Evolutionary conservation across 2,888 invertebrate species (phyloP).

Genomic region (Panzeria rudis): DNA sequence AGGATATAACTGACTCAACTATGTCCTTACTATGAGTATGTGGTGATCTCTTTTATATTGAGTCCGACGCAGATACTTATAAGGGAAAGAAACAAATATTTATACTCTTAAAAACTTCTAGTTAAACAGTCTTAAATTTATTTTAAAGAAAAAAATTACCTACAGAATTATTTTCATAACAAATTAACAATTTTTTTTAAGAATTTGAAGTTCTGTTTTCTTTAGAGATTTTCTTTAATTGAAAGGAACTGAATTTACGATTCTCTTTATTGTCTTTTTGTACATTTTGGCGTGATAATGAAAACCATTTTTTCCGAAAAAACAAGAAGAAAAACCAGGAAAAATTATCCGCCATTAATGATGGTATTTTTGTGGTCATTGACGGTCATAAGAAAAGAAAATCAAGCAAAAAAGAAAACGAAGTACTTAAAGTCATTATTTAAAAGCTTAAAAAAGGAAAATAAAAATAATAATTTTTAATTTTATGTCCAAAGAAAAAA

Average conservation of each 20-base stretch:
- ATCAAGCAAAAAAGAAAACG: background rate
- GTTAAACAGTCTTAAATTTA: background rate
- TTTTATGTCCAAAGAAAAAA: background rate
- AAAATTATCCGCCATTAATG: slow-evolving; percentile 41
- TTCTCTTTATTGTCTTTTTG: background rate
- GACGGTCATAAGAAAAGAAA: slow-evolving; percentile 5
- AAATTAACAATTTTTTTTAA: background rate
- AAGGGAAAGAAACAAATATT: too few relatives aligned
- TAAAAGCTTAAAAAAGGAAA: slow-evolving; percentile 1
- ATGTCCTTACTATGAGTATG: too few relatives aligned
- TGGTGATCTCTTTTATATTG: too few relatives aligned
- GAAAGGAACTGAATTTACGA: background rate
- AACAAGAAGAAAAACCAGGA: background rate
- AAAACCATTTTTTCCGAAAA: background rate
- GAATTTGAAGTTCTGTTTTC: background rate
- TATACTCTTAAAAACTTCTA: background rate
- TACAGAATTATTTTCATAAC: background rate
- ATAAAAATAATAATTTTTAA: background rate
- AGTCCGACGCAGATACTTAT: too few relatives aligned
- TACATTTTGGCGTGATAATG: too few relatives aligned
- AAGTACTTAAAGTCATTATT: background rate
- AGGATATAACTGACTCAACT: too few relatives aligned
- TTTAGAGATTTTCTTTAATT: background rate
- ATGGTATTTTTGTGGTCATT: slow-evolving; percentile 45
- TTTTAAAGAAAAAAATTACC: too few relatives aligned